Evolutionary conservation across 2,113 vertebrate genomes (phyloP), one percentile per base, ranked within the genome.

Genomic region (Columbina picui): DNA sequence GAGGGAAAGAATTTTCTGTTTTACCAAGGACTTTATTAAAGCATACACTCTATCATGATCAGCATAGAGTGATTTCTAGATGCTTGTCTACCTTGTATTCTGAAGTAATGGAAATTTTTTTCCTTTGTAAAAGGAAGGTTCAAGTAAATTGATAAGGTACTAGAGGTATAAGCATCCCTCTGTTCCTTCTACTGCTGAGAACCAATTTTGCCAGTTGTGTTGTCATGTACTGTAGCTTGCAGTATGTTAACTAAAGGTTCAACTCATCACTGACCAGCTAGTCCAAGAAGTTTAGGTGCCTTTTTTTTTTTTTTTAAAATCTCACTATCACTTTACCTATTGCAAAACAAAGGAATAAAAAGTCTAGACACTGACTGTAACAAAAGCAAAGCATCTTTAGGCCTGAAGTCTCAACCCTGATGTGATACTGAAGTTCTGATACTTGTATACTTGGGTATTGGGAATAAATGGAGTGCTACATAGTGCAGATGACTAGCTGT

Each of bases 121-220:
- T 45, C 43, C 43, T 79, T 89, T 89, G 23, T 85, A 50, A 83
- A 94, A 89, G 23, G 32, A 85, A 87, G 79, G 73, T 57, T 89
- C 20, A 41, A 89, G 22, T 47, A 52, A 82, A 84, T 79, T 0
- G 0, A 38, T 65, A 85, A 30, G 36, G 29, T 79, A 50, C 36
- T 34, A 49, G 18, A 69, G 30, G 6, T 85, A 2, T 34, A 59
- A 67, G 32, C 21, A 38, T 76, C 39, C 17, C 22, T 64, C 36
- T 75, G 30, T 95, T 97, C 84, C 69, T 96, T 95, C 59, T 97
- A 61, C 76, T 95, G 60, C 75, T 61, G 91, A 96, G 97, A 96
- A 89, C 49, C 43, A 27, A 32, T 23, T 10, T 34, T 77, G 38
- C 68, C 74, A n/a, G n/a, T 94, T 92, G 92, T 86, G 32, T 82